Evolutionary conservation across 2,888 invertebrate species (phyloP).

Genomic region (Xestoiulus laeticollis): DNA sequence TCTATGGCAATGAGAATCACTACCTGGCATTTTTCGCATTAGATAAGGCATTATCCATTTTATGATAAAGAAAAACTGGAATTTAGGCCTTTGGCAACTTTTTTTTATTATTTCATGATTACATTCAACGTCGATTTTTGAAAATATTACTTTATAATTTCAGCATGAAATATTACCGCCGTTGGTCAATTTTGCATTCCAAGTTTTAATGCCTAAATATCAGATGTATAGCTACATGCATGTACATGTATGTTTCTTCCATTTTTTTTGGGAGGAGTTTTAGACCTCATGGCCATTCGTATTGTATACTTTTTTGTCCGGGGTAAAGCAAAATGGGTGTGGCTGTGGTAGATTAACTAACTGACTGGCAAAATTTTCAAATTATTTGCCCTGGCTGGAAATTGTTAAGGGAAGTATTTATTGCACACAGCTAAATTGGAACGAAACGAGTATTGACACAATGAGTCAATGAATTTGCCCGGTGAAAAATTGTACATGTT

Average conservation of each 20-base stretch:
- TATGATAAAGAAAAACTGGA: neutral
- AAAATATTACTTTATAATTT: neutral
- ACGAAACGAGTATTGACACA: neutral
- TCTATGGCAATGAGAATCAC: constrained; percentile 8
- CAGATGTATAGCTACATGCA: too few relatives aligned
- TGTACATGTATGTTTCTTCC: neutral
- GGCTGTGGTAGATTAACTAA: neutral
- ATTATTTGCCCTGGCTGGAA: constrained; percentile 1
- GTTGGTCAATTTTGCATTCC: neutral
- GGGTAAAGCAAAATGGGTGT: neutral
- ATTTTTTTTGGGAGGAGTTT: neutral
- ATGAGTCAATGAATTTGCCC: neutral
- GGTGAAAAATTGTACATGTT: neutral
- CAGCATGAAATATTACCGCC: neutral
- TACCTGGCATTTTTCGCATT: neutral
- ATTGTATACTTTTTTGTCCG: neutral
- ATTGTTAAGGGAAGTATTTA: neutral
- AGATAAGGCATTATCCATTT: constrained; percentile 4
- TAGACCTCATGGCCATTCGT: neutral
- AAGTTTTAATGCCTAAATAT: neutral
- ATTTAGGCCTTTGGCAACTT: constrained; percentile 5
- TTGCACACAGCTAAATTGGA: neutral
- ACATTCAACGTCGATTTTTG: neutral
- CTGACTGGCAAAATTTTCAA: neutral
- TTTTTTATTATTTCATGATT: neutral